Percentiles rank a stretch among this genome's conserved stretches.
phyloP scores from a whole-genome alignment of 1,140 invertebrate genomes.

The Zaprionus davidi region DNA sequence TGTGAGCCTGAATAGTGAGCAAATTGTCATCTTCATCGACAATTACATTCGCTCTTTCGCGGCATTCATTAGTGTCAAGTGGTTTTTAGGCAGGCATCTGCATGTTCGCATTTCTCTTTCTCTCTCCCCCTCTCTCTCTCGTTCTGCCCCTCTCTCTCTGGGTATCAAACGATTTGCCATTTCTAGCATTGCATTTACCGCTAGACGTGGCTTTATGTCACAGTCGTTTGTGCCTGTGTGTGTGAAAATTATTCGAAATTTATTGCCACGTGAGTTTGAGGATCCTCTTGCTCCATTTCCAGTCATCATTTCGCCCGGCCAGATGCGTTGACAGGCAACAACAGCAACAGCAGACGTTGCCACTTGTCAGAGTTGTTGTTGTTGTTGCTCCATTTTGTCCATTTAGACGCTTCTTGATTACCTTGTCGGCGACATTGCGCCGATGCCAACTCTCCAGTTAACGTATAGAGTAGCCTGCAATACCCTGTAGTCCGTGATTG shows the following conservation, averaged over 20 bases:
- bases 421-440: slow-evolving; percentile 59
- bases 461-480: slow-evolving; percentile 56
- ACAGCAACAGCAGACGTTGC: slow-evolving; percentile 30
- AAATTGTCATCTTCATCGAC: slow-evolving; percentile 66
- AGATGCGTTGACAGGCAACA: slow-evolving; percentile 71
- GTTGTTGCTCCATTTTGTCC: slow-evolving; percentile 77
- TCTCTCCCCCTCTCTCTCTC: neutral
- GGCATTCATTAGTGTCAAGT: slow-evolving; percentile 74
- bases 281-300: slow-evolving; percentile 70
- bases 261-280: slow-evolving; percentile 60
- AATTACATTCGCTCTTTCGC: slow-evolving; percentile 63
- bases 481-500: neutral
- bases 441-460: slow-evolving; percentile 33
- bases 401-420: slow-evolving; percentile 78
- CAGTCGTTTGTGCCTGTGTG: slow-evolving; percentile 23
- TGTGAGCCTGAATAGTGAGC: slow-evolving; percentile 57
- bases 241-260: slow-evolving; percentile 61
- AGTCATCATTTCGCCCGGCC: slow-evolving; percentile 42
- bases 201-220: slow-evolving; percentile 51
- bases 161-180: slow-evolving; percentile 16
- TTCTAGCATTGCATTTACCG: slow-evolving; percentile 31
- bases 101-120: slow-evolving; percentile 8
- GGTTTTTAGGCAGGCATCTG: slow-evolving; percentile 57
- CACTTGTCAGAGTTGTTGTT: slow-evolving; percentile 3
- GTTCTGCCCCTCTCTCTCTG: neutral